Evolutionary conservation across 2,888 invertebrate species (phyloP).

Genomic region (Archaeoteleia sp.): DNA sequence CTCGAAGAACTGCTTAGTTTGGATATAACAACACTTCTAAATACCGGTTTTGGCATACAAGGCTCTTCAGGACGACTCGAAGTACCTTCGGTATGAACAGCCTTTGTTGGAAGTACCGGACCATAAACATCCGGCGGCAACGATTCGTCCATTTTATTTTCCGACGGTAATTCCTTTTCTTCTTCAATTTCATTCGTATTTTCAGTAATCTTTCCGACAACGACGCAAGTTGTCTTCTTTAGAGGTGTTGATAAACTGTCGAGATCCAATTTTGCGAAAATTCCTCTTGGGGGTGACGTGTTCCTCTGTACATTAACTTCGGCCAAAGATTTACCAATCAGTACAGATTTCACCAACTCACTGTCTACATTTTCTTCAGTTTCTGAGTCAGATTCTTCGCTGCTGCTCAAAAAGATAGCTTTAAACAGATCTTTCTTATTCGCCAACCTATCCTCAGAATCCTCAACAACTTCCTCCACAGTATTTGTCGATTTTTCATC

Average conservation of each 20-base stretch:
- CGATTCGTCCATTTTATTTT: neutral
- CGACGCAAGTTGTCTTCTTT: conserved; percentile 14
- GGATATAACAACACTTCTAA: conserved; percentile 59
- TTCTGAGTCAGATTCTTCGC: conserved; percentile 80
- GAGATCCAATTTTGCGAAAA: conserved; percentile 81
- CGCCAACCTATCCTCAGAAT: conserved; percentile 64
- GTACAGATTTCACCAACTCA: conserved; percentile 61
- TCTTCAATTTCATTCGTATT: conserved; percentile 10
- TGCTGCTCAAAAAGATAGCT: conserved; percentile 90
- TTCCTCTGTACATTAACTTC: conserved; percentile 80
- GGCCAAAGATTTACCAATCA: conserved; percentile 70
- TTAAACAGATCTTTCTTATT: conserved; percentile 89
- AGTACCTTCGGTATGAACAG: conserved; percentile 47
- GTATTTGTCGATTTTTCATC: conserved; percentile 2
- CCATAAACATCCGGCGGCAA: conserved; percentile 76
- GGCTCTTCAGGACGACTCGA: neutral
- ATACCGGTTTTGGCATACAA: conserved; percentile 55
- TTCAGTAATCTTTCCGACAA: neutral
- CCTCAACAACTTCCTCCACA: neutral
- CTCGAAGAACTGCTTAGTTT: conserved; percentile 42
- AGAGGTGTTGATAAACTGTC: conserved; percentile 75
- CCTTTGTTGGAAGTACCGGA: conserved; percentile 78
- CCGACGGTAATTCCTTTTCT: conserved; percentile 8
- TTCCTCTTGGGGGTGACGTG: conserved; percentile 82
- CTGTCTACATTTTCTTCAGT: conserved; percentile 67